Percentiles rank a stretch among this genome's conserved stretches.
These are phyloP conservation scores for Barnardius zonarius DNA, from an alignment of 2,113 vertebrate genomes.

Conservation along the genomic window DNA sequence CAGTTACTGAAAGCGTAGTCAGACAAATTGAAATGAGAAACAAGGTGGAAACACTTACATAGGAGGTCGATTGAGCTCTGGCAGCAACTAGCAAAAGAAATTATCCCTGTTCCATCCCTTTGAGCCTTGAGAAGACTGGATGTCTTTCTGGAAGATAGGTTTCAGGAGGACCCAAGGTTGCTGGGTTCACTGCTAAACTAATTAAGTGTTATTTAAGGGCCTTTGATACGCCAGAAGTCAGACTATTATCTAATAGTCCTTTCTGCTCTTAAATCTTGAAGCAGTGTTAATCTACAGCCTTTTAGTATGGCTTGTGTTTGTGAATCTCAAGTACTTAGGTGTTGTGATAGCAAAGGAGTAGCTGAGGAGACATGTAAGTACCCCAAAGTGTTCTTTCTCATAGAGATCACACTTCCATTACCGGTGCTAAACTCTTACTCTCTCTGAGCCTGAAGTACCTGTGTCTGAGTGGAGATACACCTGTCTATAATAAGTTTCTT, in stretches of 20 bases:
- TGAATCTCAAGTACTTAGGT: not conserved
- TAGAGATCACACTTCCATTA: not conserved
- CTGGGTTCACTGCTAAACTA: not conserved
- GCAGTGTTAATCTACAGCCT: not conserved
- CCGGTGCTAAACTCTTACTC: not conserved
- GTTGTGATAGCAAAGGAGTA: not conserved
- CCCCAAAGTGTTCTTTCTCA: not conserved
- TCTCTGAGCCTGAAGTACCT: not conserved
- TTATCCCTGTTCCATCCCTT: not conserved
- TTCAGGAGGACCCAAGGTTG: not conserved
- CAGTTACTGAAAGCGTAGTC: not conserved
- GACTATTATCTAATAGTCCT: not conserved
- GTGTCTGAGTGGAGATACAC: not conserved
- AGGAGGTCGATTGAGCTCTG: slow-evolving; percentile 8
- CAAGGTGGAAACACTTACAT: slow-evolving; percentile 41
- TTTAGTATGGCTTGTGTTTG: not conserved
- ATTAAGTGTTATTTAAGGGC: not conserved
- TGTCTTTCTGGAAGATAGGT: not conserved
- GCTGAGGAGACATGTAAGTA: not conserved
- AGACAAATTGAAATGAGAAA: slow-evolving; percentile 52
- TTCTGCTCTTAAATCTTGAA: slow-evolving; percentile 11
- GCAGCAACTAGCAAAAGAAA: slow-evolving; percentile 22
- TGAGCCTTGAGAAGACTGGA: not conserved
- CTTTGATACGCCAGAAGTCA: not conserved
- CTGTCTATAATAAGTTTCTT: not conserved